phyloP scores from a whole-genome alignment of 2,888 invertebrate genomes.

The Rotaria sp. region DNA sequence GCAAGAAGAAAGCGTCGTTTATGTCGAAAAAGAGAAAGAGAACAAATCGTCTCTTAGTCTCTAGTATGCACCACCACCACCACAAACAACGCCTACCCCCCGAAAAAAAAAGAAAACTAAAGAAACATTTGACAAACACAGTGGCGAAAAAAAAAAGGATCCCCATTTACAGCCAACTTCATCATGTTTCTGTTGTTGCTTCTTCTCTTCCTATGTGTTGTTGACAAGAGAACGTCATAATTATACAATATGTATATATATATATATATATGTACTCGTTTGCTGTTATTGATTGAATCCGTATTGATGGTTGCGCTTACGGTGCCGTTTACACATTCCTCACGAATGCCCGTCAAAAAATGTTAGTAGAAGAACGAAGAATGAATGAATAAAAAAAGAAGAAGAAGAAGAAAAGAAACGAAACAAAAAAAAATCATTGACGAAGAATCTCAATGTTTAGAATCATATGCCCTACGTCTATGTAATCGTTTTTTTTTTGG shows the following conservation, averaged over 20 bases:
- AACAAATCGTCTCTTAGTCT: conserved; percentile 12
- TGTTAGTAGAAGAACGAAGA: not conserved
- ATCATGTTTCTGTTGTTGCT: not conserved
- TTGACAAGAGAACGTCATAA: not conserved
- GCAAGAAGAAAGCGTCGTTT: not conserved
- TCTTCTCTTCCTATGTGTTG: not conserved
- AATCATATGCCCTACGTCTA: not conserved
- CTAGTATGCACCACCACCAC: not conserved
- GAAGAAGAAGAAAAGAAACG: not conserved
- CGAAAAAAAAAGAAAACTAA: not conserved
- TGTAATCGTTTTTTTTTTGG: not conserved
- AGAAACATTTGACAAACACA: conserved; percentile 9
- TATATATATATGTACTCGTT: not conserved
- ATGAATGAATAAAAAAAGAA: not conserved
- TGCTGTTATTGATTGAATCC: not conserved
- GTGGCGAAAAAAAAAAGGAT: not conserved
- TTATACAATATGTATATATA: not conserved
- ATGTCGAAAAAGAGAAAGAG: not conserved
- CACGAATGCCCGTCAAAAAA: not conserved
- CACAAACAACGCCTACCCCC: not conserved
- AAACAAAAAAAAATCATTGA: not conserved
- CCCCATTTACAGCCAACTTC: not conserved
- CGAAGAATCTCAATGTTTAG: not conserved
- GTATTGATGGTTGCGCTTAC: not conserved
- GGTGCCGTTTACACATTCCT: not conserved